A percentile compares a stretch with the other conserved stretches of the same genome.
These are phyloP conservation scores for Calosoma granatense DNA, from an alignment of 1,140 invertebrate genomes.

Conservation along the genomic window DNA sequence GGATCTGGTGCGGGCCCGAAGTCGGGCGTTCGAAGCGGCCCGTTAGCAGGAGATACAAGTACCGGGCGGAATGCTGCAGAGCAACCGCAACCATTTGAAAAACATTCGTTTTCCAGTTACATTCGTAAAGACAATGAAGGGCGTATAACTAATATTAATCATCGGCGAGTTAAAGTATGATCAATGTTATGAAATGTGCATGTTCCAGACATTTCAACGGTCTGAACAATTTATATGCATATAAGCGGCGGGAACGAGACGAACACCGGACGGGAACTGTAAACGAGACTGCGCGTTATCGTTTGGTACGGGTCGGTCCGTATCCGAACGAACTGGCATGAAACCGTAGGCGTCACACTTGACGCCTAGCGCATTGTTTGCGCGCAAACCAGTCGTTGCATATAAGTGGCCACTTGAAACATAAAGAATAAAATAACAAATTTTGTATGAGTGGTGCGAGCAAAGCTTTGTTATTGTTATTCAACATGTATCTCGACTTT, in stretches of 20 bases:
- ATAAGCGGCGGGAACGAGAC: not conserved
- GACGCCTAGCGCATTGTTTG: not conserved
- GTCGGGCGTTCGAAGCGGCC: too few species aligned
- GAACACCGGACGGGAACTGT: too few species aligned
- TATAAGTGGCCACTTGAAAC: not conserved
- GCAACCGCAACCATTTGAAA: conserved; percentile 4
- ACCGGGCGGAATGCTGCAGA: not conserved
- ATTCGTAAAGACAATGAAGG: conserved; percentile 5
- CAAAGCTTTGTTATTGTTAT: too few species aligned
- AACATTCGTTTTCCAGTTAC: conserved; percentile 1
- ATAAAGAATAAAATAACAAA: not conserved
- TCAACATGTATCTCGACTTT: too few species aligned
- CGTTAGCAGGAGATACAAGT: too few species aligned
- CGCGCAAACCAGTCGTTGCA: not conserved
- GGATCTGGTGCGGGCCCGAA: too few species aligned
- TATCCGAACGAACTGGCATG: too few species aligned
- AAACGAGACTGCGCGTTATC: too few species aligned
- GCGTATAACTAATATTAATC: conserved; percentile 2
- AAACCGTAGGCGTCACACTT: too few species aligned
- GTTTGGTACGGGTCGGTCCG: too few species aligned
- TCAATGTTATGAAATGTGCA: conserved; percentile 8
- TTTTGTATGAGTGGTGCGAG: too few species aligned
- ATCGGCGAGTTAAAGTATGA: not conserved
- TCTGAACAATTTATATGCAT: not conserved
- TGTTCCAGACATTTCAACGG: not conserved